Evolutionary conservation across 2,888 invertebrate species (phyloP).

Genomic region (Odontocerum albicorne): DNA sequence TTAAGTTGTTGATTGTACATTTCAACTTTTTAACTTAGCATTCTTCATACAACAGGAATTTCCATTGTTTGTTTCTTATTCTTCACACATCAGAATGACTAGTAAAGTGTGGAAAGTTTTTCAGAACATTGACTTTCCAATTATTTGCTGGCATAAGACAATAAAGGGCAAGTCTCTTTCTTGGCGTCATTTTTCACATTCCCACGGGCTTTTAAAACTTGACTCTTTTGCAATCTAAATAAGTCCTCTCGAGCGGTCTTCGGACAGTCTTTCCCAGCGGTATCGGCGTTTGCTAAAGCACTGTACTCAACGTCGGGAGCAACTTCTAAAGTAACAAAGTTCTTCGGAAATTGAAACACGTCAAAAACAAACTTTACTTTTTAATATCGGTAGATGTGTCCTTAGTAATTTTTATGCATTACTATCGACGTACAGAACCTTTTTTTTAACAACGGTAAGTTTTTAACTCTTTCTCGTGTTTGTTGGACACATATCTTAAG

Average conservation of each 20-base stretch:
- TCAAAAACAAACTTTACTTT: constrained; percentile 99
- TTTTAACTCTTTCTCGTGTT: constrained; percentile 78
- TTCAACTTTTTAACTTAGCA: no score
- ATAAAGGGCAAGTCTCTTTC: constrained; percentile 88
- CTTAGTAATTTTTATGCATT: constrained; percentile 74
- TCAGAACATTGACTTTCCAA: no score
- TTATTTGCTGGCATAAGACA: constrained; percentile 91
- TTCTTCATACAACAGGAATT: no score
- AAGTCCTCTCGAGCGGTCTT: constrained; percentile 82
- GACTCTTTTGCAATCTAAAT: constrained; percentile 74
- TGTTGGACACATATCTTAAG: no score
- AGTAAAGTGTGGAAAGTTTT: no score
- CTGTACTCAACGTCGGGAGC: constrained; percentile 93
- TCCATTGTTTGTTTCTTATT: no score
- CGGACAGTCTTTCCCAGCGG: constrained; percentile 87
- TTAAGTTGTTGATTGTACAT: no score
- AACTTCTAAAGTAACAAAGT: constrained; percentile 92
- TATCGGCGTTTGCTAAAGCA: constrained; percentile 92
- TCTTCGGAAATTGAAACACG: constrained; percentile 91
- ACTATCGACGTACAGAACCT: constrained; percentile 83
- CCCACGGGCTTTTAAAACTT: constrained; percentile 82
- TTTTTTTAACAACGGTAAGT: constrained; percentile 96
- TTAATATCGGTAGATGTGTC: constrained; percentile 92
- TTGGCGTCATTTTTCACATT: constrained; percentile 64
- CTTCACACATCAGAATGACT: no score